phyloP scores from a whole-genome alignment of 2,888 invertebrate genomes.

The Drosophila kanekoi region DNA sequence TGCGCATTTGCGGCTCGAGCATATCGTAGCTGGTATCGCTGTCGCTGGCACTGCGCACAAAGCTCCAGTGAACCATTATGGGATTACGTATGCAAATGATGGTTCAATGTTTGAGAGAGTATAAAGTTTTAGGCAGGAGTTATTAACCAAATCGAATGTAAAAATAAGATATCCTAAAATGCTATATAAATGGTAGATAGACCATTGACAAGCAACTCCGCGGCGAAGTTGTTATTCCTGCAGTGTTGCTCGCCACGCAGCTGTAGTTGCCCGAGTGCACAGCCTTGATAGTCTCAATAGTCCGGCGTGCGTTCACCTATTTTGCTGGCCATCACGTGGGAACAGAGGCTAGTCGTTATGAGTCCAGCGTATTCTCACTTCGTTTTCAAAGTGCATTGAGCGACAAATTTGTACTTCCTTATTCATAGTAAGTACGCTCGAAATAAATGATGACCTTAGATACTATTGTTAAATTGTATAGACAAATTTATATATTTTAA shows the following conservation, averaged over 20 bases:
- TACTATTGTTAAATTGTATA: too few species aligned
- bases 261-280: slow-evolving; percentile 90
- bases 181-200: slow-evolving; percentile 45
- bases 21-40: slow-evolving; percentile 52
- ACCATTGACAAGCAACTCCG: slow-evolving; percentile 89
- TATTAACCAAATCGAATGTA: slow-evolving; percentile 29
- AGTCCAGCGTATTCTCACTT: slow-evolving; percentile 88
- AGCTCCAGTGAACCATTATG: slow-evolving; percentile 89
- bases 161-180: slow-evolving; percentile 50
- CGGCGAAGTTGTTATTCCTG: too few species aligned
- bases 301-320: slow-evolving; percentile 89
- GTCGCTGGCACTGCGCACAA: slow-evolving; percentile 76
- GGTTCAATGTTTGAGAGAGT: slow-evolving; percentile 13
- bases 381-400: too few species aligned
- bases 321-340: slow-evolving; percentile 87
- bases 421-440: too few species aligned
- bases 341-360: slow-evolving; percentile 82
- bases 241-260: slow-evolving; percentile 88
- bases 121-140: slow-evolving; percentile 11
- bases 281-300: slow-evolving; percentile 89
- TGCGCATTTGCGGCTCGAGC: slow-evolving; percentile 85
- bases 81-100: slow-evolving; percentile 90
- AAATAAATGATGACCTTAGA: too few species aligned
- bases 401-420: too few species aligned
- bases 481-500: too few species aligned